Evolutionary conservation across 1,140 invertebrate genomes (phyloP).

Genomic region (Drosophila burlai): DNA sequence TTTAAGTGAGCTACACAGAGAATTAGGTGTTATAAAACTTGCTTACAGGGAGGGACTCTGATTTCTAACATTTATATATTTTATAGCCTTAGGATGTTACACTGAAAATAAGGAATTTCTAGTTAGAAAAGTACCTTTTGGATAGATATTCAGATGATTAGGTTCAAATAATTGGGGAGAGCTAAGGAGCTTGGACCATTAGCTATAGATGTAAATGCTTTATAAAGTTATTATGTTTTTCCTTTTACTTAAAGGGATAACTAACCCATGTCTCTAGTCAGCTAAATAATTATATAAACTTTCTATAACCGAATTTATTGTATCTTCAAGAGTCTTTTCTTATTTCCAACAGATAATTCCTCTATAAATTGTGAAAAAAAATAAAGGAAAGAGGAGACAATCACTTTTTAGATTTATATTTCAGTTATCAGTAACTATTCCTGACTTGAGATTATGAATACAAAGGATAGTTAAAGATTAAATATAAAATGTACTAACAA

Average conservation of each 20-base stretch:
- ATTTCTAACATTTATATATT: background rate
- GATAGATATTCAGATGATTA: no score
- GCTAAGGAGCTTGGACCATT: no score
- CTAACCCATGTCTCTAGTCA: background rate
- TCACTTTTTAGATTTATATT: fast-evolving
- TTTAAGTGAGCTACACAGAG: slow-evolving; percentile 46
- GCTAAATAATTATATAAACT: background rate
- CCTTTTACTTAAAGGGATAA: background rate
- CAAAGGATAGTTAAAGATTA: no score
- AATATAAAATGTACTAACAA: background rate
- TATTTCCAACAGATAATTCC: background rate
- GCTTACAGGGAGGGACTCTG: background rate
- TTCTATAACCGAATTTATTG: background rate
- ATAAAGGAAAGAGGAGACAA: background rate
- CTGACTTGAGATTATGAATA: no score
- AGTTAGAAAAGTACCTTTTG: background rate
- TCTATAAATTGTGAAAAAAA: background rate
- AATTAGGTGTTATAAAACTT: slow-evolving; percentile 13
- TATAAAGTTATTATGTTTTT: background rate
- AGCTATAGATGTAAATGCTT: background rate
- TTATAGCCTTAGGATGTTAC: background rate
- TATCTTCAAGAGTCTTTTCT: background rate
- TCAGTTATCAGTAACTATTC: background rate
- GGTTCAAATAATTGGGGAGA: no score
- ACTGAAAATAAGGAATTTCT: background rate